Conservation (phyloP, 2,113 vertebrate genomes). For the Trematocara marginatum region DNA sequence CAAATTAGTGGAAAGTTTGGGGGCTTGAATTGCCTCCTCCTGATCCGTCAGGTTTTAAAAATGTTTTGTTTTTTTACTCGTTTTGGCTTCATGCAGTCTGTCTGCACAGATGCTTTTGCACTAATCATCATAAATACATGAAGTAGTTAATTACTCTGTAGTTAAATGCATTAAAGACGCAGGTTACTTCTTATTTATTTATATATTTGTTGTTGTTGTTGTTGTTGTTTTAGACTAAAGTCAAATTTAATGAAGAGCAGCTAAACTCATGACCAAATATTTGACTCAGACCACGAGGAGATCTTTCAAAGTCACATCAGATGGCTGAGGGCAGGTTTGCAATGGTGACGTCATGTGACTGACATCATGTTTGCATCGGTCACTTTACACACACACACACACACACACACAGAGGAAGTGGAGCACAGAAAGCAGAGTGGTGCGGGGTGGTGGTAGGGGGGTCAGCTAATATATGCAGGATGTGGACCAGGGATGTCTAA, state of each 20-base stretch:
- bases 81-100: neutral
- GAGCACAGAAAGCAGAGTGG: neutral
- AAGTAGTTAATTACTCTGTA: neutral
- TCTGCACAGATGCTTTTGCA: neutral
- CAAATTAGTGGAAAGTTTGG: neutral
- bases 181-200: neutral
- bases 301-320: constrained; percentile 39
- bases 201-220: neutral
- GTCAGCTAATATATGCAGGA: constrained; percentile 19
- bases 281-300: neutral
- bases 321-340: constrained; percentile 23
- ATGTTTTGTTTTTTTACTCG: neutral
- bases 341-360: constrained; percentile 27
- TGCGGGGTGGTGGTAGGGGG: neutral
- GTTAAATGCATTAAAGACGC: neutral
- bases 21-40: neutral
- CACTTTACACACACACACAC: neutral
- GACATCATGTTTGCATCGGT: neutral
- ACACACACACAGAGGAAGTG: neutral
- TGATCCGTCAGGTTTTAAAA: neutral
- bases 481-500: constrained; percentile 29
- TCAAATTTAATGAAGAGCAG: neutral
- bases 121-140: neutral
- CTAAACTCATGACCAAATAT: neutral
- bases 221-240: neutral